Evolutionary conservation across 2,797 vertebrate species (phyloP).

Genomic region (Coreius guichenoti): DNA sequence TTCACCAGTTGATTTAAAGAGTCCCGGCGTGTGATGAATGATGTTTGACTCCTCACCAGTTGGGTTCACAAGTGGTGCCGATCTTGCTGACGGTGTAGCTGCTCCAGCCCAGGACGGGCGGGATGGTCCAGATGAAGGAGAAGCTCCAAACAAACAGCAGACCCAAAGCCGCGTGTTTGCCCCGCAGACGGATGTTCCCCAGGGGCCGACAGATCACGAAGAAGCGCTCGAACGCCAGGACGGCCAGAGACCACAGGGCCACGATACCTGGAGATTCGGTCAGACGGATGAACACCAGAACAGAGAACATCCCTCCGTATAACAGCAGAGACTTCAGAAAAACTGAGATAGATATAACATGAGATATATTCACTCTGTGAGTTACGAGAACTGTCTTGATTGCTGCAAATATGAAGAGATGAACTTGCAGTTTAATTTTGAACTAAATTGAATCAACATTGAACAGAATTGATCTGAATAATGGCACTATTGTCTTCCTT

Average conservation of each 20-base stretch:
- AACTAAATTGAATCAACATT: not conserved
- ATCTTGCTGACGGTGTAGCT: slow-evolving; percentile 92
- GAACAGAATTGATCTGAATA: not conserved
- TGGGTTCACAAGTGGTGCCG: slow-evolving; percentile 92
- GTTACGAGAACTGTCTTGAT: too few species aligned
- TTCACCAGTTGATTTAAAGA: not conserved
- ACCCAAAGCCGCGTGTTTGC: slow-evolving; percentile 82
- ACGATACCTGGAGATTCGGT: slow-evolving; percentile 80
- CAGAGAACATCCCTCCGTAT: not conserved
- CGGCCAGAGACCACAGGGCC: slow-evolving; percentile 89
- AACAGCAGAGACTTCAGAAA: not conserved
- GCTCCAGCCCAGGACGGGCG: slow-evolving; percentile 90
- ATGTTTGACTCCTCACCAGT: slow-evolving; percentile 82
- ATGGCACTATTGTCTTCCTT: not conserved
- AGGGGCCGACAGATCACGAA: slow-evolving; percentile 85
- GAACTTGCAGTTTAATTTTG: too few species aligned
- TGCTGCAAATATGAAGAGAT: too few species aligned
- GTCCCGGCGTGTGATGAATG: not conserved
- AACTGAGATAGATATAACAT: too few species aligned
- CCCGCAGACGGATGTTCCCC: slow-evolving; percentile 77
- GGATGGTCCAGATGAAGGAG: slow-evolving; percentile 90
- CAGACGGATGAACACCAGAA: not conserved
- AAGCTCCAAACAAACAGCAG: slow-evolving; percentile 89
- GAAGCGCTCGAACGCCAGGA: slow-evolving; percentile 88
- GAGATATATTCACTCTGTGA: too few species aligned